Percentiles rank a stretch among this genome's conserved stretches.
Conservation (phyloP, 2,797 vertebrate genomes). For the Semotilus atromaculatus region DNA sequence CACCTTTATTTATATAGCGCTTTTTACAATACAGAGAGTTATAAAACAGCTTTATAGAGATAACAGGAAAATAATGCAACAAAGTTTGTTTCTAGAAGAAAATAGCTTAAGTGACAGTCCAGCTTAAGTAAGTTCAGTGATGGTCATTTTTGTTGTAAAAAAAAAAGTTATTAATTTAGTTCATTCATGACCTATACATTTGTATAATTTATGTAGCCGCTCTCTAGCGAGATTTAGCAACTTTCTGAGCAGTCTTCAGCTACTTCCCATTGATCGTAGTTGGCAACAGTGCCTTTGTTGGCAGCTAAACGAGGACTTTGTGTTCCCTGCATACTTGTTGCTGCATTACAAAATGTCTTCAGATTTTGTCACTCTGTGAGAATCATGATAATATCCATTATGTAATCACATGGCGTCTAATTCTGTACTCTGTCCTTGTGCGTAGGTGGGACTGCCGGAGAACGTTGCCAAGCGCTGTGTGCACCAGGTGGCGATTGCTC, state of each 20-base stretch:
- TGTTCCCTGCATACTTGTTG: constrained; percentile 38
- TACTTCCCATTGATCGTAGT: background rate
- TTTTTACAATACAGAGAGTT: too few relatives aligned
- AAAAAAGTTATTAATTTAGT: too few relatives aligned
- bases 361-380: constrained; percentile 20
- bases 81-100: too few relatives aligned
- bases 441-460: constrained; percentile 83
- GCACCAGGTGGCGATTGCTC: constrained; percentile 83
- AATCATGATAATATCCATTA: constrained; percentile 27
- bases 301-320: background rate
- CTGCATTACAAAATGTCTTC: constrained; percentile 21
- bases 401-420: constrained; percentile 18
- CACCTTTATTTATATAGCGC: too few relatives aligned
- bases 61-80: too few relatives aligned
- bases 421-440: constrained; percentile 6
- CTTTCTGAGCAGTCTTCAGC: background rate
- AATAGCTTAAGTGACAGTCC: too few relatives aligned
- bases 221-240: background rate
- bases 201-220: too few relatives aligned
- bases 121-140: too few relatives aligned
- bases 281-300: constrained; percentile 3
- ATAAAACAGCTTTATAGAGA: too few relatives aligned
- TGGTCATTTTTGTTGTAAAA: too few relatives aligned
- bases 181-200: too few relatives aligned
- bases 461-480: constrained; percentile 85